Evolutionary conservation across 2,888 invertebrate genomes (phyloP).

Genomic region (Nymphalis polychloros): DNA sequence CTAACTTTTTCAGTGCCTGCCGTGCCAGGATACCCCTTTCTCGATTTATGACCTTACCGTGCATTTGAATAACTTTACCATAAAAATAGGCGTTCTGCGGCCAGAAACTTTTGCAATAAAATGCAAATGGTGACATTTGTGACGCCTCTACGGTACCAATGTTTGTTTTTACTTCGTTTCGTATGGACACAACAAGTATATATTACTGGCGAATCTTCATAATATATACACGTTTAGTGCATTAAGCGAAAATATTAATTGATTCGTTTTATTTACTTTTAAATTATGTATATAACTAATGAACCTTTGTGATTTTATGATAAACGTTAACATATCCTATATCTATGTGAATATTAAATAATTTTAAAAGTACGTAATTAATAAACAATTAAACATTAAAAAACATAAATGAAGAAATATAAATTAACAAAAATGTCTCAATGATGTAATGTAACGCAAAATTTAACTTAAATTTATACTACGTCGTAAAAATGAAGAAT

Average conservation of each 20-base stretch:
- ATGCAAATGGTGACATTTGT: slow-evolving; percentile 77
- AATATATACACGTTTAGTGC: too few species aligned
- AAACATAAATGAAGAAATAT: neutral
- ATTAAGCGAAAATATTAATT: too few species aligned
- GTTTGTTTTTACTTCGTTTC: slow-evolving; percentile 23
- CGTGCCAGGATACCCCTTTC: slow-evolving; percentile 71
- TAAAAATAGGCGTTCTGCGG: slow-evolving; percentile 77
- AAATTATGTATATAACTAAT: too few species aligned
- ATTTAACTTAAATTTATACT: slow-evolving; percentile 21
- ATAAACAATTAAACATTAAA: too few species aligned
- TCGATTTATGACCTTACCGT: slow-evolving; percentile 74
- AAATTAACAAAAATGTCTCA: neutral
- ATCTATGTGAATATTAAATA: too few species aligned
- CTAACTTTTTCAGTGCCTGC: slow-evolving; percentile 61
- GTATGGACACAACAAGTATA: neutral
- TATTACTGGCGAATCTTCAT: neutral
- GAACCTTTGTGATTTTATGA: too few species aligned
- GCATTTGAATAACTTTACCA: slow-evolving; percentile 80
- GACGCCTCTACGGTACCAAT: slow-evolving; percentile 42
- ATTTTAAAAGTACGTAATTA: too few species aligned
- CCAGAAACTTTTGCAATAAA: slow-evolving; percentile 78
- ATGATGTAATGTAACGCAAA: slow-evolving; percentile 1
- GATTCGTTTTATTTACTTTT: too few species aligned
- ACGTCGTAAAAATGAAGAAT: slow-evolving; percentile 38
- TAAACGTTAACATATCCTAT: too few species aligned